Evolutionary conservation across 2,113 vertebrate species (phyloP).

Genomic region (Rynchops niger): DNA sequence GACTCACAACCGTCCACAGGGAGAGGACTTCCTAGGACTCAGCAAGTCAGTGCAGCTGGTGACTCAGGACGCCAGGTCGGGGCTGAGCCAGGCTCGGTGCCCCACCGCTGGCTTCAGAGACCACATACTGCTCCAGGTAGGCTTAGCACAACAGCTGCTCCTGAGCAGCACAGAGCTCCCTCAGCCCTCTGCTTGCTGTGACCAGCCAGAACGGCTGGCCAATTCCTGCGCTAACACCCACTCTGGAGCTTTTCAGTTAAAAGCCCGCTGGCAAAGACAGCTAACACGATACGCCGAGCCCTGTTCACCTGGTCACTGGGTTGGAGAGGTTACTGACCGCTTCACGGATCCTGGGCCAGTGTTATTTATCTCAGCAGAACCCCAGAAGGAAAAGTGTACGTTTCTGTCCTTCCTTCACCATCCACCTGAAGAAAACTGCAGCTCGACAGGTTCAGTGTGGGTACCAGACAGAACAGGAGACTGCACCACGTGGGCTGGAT

Average conservation of each 20-base stretch:
- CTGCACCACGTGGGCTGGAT: accelerated
- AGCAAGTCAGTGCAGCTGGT: neutral
- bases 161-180: neutral
- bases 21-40: neutral
- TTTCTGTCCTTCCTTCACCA: neutral
- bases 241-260: neutral
- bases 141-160: neutral
- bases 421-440: neutral
- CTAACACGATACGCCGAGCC: neutral
- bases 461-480: neutral
- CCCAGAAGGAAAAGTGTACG: neutral
- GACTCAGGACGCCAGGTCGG: neutral
- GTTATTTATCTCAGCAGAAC: neutral
- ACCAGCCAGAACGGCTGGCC: neutral
- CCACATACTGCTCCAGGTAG: accelerated
- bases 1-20: neutral
- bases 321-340: neutral
- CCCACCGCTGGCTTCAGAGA: neutral
- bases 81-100: neutral
- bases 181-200: neutral
- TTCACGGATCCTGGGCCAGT: neutral
- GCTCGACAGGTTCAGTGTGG: neutral
- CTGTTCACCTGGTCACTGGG: neutral
- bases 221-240: neutral
- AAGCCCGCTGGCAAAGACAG: accelerated